Percentiles rank a stretch among this genome's conserved stretches.
phyloP scores from a whole-genome alignment of 2,797 vertebrate genomes.

The Molothrus ater region DNA sequence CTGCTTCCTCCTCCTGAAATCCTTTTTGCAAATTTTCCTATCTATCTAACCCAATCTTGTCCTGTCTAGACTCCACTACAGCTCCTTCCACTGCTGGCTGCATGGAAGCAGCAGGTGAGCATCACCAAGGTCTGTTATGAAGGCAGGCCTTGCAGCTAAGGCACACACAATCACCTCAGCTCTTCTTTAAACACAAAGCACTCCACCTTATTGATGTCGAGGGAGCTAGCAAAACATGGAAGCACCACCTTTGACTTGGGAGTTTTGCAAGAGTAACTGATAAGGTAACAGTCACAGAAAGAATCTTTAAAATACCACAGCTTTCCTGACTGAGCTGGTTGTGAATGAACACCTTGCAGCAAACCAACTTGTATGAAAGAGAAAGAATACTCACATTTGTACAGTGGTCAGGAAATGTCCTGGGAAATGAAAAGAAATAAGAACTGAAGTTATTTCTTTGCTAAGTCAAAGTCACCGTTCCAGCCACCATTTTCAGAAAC shows the following conservation, averaged over 20 bases:
- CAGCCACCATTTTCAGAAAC: background rate
- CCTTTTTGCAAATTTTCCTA: background rate
- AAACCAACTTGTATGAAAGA: background rate
- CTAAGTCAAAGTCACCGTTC: background rate
- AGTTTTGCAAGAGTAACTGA: background rate
- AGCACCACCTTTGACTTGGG: background rate
- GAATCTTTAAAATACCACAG: background rate
- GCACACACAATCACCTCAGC: background rate
- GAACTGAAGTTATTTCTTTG: conserved; percentile 19
- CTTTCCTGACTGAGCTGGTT: background rate
- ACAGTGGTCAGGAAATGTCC: background rate
- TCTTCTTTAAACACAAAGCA: background rate
- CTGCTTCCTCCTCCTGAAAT: background rate
- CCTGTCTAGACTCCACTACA: background rate
- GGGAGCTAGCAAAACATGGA: background rate
- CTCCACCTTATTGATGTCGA: background rate
- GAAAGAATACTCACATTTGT: conserved; percentile 17
- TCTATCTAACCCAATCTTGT: rapidly evolving
- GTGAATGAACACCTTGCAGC: background rate
- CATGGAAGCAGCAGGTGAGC: background rate
- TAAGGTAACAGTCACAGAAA: background rate
- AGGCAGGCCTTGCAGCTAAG: background rate
- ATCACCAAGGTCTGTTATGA: background rate
- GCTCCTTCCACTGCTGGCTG: background rate
- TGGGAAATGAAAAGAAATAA: background rate